These are phyloP conservation scores for Abscondita cerata DNA, from an alignment of 2,888 invertebrate species.

Conservation along the genomic window DNA sequence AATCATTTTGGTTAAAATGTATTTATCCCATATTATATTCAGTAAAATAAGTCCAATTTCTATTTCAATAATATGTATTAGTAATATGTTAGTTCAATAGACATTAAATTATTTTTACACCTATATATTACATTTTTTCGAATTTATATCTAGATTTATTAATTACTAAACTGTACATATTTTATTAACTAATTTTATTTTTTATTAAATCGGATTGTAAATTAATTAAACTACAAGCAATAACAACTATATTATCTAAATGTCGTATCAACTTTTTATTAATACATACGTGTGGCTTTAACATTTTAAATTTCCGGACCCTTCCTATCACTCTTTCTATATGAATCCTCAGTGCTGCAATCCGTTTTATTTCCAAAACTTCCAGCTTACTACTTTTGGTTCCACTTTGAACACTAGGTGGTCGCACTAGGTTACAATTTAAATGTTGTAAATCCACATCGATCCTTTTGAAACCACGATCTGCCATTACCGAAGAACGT, in stretches of 20 bases:
- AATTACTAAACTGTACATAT: too few relatives aligned
- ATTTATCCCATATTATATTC: too few relatives aligned
- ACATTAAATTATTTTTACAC: too few relatives aligned
- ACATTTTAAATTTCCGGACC: slow-evolving; percentile 27
- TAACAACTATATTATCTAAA: slow-evolving; percentile 8
- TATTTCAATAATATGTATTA: too few relatives aligned
- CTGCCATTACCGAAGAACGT: slow-evolving; percentile 17
- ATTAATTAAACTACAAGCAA: slow-evolving; percentile 11
- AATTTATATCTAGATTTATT: too few relatives aligned
- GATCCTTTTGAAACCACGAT: slow-evolving; percentile 40
- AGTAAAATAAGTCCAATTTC: too few relatives aligned
- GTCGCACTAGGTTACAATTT: slow-evolving; percentile 36
- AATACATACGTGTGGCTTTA: slow-evolving; percentile 26
- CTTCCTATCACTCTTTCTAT: slow-evolving; percentile 28
- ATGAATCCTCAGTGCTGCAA: slow-evolving; percentile 16
- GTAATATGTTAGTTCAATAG: too few relatives aligned
- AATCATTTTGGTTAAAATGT: too few relatives aligned
- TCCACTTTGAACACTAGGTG: slow-evolving; percentile 34
- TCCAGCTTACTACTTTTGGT: slow-evolving; percentile 27
- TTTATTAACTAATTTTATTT: too few relatives aligned
- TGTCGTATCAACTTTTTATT: slow-evolving; percentile 2
- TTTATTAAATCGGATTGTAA: too few relatives aligned
- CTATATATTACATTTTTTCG: too few relatives aligned
- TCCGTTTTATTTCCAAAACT: slow-evolving; percentile 26
- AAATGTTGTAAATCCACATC: slow-evolving; percentile 21